Percentiles rank a stretch among this genome's conserved stretches.
Conservation (phyloP, 37 sponge, comb jelly and placozoan species). For the Eunapius fragilis region DNA sequence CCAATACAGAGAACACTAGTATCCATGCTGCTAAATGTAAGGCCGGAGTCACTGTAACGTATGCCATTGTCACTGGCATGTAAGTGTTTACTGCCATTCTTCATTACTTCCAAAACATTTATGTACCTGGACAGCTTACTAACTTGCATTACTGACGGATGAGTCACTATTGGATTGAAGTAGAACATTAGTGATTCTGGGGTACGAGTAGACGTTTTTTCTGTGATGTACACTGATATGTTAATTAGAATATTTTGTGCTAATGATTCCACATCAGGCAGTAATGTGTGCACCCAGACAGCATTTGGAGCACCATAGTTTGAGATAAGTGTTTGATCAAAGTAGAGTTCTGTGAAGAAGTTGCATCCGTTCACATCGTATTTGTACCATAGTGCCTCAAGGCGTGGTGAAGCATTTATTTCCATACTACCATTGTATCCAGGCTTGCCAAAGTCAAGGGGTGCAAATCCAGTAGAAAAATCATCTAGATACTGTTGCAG, state of each 20-base stretch:
- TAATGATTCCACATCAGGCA: background rate
- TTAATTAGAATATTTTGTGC: background rate
- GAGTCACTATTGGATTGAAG: constrained; percentile 20
- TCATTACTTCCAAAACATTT: constrained; percentile 49
- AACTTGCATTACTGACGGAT: constrained; percentile 27
- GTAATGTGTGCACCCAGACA: background rate
- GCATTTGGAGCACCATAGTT: constrained; percentile 32
- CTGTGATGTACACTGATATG: constrained; percentile 27
- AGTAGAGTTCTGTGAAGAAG: background rate
- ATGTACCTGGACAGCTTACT: constrained; percentile 49
- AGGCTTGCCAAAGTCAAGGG: constrained; percentile 60
- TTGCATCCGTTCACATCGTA: background rate
- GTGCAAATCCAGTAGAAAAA: constrained; percentile 1
- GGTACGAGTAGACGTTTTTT: constrained; percentile 65
- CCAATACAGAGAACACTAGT: constrained; percentile 43
- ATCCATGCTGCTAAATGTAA: constrained; percentile 20
- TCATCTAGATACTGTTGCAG: constrained; percentile 29
- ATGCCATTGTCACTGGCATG: constrained; percentile 53
- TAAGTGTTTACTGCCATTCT: constrained; percentile 77
- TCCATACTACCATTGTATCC: constrained; percentile 40
- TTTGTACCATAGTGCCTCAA: constrained; percentile 28
- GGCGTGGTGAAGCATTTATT: background rate
- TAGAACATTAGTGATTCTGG: constrained; percentile 50
- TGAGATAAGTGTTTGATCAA: background rate
- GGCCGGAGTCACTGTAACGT: background rate